Evolutionary conservation across 1,140 invertebrate species (phyloP), one percentile per base, ranked within the genome.

Genomic region (Diachasma alloeum): DNA sequence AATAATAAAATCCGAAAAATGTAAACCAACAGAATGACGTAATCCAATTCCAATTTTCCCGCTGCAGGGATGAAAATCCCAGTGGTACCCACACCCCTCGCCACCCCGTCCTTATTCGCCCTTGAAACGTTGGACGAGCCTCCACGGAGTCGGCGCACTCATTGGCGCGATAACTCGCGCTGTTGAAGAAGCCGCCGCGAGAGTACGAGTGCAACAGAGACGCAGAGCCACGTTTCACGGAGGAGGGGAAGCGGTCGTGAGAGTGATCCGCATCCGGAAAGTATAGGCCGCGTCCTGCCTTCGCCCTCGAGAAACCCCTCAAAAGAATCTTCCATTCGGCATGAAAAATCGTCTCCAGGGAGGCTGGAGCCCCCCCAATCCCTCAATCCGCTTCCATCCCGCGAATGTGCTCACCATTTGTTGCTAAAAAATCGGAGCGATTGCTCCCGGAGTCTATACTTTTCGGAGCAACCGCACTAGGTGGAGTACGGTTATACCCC

Each of bases 51-150:
- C 31, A 17, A 72, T 53, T 72, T 53, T 24, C 15, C 39, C 46
- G 42, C 42, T 48, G 6, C 0, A 46, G 44, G 44, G 39, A 46
- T 75, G 74, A 75, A 69, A 56, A 56, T 56, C 59, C 31, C 31
- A 31, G 31, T 31, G 31, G 2, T 31, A 2, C 31, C 31, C 31
- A 6, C 19, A 26, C 15, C 59, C 19, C 48, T 66, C 19, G 37
- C 46, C 53, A 59, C 68, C 78, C 75, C 67, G 83, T 86, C 84
- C 84, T 81, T 82, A 75, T 85, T 83, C 80, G 85, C 80, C 86
- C 86, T 87, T 87, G 85, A 81, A 81, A 85, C 11, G 39, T 4
- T 24, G 70, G 82, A 80, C 86, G 83, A 86, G 80, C 83, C 81
- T 83, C 81, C 80, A 76, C 53, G 26, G 59, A 67, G 37, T 69